These are phyloP conservation scores for Dexiosoma caninum DNA, from an alignment of 2,888 invertebrate genomes.

Conservation along the genomic window DNA sequence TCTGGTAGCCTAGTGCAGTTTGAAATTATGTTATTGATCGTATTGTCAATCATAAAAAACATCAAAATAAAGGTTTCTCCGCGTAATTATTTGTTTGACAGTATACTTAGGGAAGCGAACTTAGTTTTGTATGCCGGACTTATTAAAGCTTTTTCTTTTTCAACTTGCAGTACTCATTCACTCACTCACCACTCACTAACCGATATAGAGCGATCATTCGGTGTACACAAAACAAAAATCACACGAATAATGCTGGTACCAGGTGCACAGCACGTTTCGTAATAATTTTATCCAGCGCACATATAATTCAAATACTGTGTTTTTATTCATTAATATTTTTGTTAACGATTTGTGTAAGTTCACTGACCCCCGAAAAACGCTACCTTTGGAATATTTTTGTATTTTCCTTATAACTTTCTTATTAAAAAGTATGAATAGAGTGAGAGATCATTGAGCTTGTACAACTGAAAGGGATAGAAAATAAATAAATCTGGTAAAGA, in stretches of 20 bases:
- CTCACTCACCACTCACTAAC: too few relatives aligned
- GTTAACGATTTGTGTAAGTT: neutral
- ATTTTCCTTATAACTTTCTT: neutral
- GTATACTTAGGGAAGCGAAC: neutral
- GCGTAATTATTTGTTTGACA: too few relatives aligned
- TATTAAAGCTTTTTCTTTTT: neutral
- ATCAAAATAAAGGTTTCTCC: too few relatives aligned
- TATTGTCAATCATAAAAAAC: slow-evolving; percentile 74
- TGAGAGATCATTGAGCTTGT: neutral
- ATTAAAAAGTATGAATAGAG: neutral
- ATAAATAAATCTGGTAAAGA: too few relatives aligned
- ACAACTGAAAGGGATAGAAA: neutral
- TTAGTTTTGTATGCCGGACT: neutral
- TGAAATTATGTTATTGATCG: slow-evolving; percentile 71
- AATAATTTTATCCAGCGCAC: neutral
- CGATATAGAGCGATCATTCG: neutral
- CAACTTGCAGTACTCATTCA: neutral
- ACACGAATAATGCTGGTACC: slow-evolving; percentile 69
- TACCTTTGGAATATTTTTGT: neutral
- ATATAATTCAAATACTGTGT: slow-evolving; percentile 28
- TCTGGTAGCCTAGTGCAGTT: slow-evolving; percentile 44
- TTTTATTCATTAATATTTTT: neutral
- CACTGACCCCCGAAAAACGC: slow-evolving; percentile 40
- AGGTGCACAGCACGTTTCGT: slow-evolving; percentile 68
- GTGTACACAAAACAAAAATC: slow-evolving; percentile 70